Percentiles rank a stretch among this genome's conserved stretches.
phyloP scores from a whole-genome alignment of 1,140 invertebrate species.

The Rhopalosiphum maidis region DNA sequence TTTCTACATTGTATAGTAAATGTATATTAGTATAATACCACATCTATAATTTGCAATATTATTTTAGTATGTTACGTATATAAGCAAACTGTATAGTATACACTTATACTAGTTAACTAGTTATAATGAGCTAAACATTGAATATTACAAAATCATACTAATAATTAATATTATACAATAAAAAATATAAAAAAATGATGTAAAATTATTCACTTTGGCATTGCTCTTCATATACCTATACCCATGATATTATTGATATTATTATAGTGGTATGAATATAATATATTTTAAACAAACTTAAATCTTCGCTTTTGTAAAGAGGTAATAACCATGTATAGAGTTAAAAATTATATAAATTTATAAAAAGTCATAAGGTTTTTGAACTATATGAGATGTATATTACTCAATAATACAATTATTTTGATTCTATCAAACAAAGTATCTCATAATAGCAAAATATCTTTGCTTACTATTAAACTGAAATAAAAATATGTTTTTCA shows the following conservation, averaged over 20 bases:
- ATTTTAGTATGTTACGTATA: background rate
- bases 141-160: background rate
- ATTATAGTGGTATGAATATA: background rate
- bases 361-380: background rate
- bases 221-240: no score
- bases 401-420: background rate
- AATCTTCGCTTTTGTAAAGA: background rate
- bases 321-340: background rate
- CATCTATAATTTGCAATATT: background rate
- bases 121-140: no score
- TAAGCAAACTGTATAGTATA: background rate
- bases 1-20: background rate
- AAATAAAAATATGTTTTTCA: background rate
- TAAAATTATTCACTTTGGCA: no score
- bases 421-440: background rate
- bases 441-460: no score
- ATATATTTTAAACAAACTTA: background rate
- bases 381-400: background rate
- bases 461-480: no score
- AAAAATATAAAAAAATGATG: no score
- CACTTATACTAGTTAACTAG: no score
- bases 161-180: background rate
- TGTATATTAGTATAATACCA: no score
- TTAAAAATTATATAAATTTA: background rate
- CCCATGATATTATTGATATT: no score